phyloP scores from a whole-genome alignment of 2,797 vertebrate species.

The Peromyscus eremicus region DNA sequence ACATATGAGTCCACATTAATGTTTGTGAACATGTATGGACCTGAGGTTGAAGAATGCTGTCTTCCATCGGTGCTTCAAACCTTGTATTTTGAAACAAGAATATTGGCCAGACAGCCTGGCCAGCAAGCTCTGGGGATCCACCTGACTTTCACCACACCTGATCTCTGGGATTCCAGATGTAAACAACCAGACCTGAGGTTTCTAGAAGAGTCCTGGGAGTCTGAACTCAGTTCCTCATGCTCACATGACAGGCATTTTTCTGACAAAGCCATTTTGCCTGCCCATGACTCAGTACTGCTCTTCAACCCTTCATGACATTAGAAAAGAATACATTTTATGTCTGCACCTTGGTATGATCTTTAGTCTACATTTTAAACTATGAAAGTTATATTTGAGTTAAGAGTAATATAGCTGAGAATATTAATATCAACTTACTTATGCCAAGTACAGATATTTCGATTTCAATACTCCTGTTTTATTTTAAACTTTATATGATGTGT shows the following conservation, averaged over 20 bases:
- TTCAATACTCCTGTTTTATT: background rate
- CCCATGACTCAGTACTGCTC: background rate
- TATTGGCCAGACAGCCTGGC: background rate
- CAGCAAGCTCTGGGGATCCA: background rate
- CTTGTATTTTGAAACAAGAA: background rate
- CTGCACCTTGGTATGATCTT: background rate
- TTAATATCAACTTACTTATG: background rate
- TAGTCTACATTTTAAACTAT: conserved; percentile 26
- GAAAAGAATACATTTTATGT: background rate
- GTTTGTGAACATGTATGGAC: background rate
- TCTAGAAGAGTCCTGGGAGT: background rate
- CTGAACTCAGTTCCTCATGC: background rate
- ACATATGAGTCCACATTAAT: background rate
- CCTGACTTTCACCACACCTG: too few species aligned
- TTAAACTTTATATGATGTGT: background rate
- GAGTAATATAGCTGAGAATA: background rate
- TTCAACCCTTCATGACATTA: background rate
- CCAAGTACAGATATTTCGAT: background rate
- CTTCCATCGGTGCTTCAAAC: background rate
- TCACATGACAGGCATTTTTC: background rate
- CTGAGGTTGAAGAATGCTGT: background rate
- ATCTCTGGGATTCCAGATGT: background rate
- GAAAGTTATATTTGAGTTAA: background rate
- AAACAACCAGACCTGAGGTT: background rate
- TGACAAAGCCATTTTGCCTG: background rate